A percentile compares a stretch with the other conserved stretches of the same genome.
phyloP scores from a whole-genome alignment of 2,797 vertebrate species.

The Gambelia wislizenii region DNA sequence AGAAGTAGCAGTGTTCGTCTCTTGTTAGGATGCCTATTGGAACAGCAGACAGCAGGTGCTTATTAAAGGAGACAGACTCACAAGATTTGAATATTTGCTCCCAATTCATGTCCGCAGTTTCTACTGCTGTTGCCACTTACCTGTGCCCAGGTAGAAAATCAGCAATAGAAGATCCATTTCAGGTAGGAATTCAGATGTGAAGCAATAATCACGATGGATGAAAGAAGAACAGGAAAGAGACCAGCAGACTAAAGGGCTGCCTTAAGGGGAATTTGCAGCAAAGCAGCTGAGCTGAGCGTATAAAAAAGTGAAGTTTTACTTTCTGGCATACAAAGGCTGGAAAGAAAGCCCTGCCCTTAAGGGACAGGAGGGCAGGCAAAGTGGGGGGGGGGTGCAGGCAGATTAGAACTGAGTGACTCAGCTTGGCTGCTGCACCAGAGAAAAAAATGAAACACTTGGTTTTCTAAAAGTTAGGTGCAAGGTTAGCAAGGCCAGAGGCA shows the following conservation, averaged over 20 bases:
- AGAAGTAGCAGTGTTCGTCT: too few relatives aligned
- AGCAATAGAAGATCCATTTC: neutral
- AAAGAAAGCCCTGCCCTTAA: constrained; percentile 15
- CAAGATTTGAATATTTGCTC: neutral
- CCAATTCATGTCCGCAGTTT: neutral
- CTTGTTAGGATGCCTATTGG: too few relatives aligned
- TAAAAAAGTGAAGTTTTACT: neutral
- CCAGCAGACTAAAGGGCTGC: neutral
- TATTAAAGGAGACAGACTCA: neutral
- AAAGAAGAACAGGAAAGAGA: too few relatives aligned
- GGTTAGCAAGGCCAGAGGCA: neutral
- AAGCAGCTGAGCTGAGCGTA: neutral
- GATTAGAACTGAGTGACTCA: neutral
- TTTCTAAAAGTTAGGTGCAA: neutral
- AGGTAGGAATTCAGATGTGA: neutral
- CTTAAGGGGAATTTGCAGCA: neutral
- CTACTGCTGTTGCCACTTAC: constrained; percentile 13
- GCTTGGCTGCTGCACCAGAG: neutral
- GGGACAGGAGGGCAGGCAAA: neutral
- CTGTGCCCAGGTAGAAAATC: constrained; percentile 30
- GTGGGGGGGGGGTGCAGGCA: neutral
- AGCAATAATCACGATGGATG: neutral
- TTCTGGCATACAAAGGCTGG: neutral
- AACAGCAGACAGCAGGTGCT: neutral
- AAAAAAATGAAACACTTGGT: neutral